Evolutionary conservation across 1,140 invertebrate species (phyloP), one percentile per base, ranked within the genome.

Genomic region (Trinorchestia longiramus): DNA sequence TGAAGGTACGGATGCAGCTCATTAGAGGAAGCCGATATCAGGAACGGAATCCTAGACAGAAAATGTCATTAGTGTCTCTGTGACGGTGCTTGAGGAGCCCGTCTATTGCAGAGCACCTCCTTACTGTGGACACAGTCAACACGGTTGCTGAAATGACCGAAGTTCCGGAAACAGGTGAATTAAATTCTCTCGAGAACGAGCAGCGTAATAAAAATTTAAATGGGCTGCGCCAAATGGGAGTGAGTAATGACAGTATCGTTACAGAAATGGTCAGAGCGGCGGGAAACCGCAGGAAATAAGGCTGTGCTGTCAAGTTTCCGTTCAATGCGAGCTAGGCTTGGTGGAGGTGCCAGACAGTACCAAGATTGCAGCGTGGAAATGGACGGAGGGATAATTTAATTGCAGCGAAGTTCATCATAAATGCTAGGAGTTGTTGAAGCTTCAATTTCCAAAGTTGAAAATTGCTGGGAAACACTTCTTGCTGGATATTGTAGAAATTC

Each of bases 11-110:
- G 62, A 1, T 1, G 43, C 88, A 19, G 88, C 88, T 90, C 88
- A 90, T 90, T 90, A 90, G n/a, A 42, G 88, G 88, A 90, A 90
- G 88, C 88, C 88, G 88, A 90, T 90, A 90, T 90, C 88, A 90
- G 88, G 88, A 41, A 90, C 41, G 4, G 88, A 90, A 90, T 4
- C 88, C 43, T 15, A 19, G 88, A 36, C 36, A 90, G 41, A 42
- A 90, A 90, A 90, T 90, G 88, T 90, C 42, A 90, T 90, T 90
- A 90, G 88, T 41, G 88, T 90, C 88, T 36, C 88, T 19, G 88
- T 4, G 28, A 90, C 41, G 28, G 41, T 42, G n/a, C 88, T 90
- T 90, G 88, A 90, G 88, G 15, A 43, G 43, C 41, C 8, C 88
- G 43, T 90, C 88, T 90, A 90, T 90, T 90, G 88, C 88, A 28